These are phyloP conservation scores for Drosophila mayri DNA, from an alignment of 1,140 invertebrate species.

Conservation along the genomic window DNA sequence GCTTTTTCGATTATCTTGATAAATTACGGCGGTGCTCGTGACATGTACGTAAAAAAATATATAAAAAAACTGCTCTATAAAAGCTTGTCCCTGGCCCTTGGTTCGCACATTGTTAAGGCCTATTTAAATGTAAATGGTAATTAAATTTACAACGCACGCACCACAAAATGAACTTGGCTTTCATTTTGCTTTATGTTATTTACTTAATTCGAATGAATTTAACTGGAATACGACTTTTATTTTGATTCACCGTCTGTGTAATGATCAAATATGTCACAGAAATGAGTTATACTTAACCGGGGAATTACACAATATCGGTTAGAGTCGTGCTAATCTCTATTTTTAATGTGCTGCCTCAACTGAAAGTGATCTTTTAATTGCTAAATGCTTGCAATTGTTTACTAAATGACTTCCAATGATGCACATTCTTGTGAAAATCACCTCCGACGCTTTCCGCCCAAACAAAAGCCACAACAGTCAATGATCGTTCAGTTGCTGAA, in stretches of 20 bases:
- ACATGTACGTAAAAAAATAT: slow-evolving; percentile 33
- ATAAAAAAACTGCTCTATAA: slow-evolving; percentile 12
- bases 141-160: slow-evolving; percentile 58
- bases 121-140: slow-evolving; percentile 66
- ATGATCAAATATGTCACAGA: slow-evolving; percentile 31
- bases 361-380: slow-evolving; percentile 48
- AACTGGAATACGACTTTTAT: slow-evolving; percentile 29
- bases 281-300: slow-evolving; percentile 11
- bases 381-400: slow-evolving; percentile 11
- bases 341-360: slow-evolving; percentile 52
- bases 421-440: slow-evolving; percentile 62
- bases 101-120: slow-evolving; percentile 35
- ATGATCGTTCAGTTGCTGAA: slow-evolving; percentile 39
- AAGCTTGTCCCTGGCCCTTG: no score
- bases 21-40: slow-evolving; percentile 74
- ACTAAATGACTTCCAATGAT: slow-evolving; percentile 27
- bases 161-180: slow-evolving; percentile 31
- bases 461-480: slow-evolving; percentile 41
- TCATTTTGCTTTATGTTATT: background rate
- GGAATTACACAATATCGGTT: slow-evolving; percentile 11
- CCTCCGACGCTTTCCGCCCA: slow-evolving; percentile 7
- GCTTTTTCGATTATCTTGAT: slow-evolving; percentile 72
- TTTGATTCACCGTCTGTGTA: slow-evolving; percentile 28
- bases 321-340: slow-evolving; percentile 33
- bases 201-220: background rate